Percentiles rank a stretch among this genome's conserved stretches.
These are phyloP conservation scores for Tigriopus californicus DNA, from an alignment of 2,888 invertebrate species.

Conservation along the genomic window DNA sequence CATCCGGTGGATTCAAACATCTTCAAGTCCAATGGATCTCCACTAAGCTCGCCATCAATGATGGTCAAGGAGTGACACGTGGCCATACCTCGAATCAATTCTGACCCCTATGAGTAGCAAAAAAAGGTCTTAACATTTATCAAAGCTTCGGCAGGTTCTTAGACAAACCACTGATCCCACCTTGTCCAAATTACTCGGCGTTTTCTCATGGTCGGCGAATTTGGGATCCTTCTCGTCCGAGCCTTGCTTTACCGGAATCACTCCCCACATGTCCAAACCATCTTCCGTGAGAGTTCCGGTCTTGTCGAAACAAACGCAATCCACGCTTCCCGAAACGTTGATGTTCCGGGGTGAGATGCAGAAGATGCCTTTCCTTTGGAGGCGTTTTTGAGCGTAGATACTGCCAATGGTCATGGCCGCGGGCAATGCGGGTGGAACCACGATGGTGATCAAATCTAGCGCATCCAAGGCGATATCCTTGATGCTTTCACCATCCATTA, in stretches of 20 bases:
- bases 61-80: conserved; percentile 65
- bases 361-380: conserved; percentile 46
- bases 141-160: too few relatives aligned
- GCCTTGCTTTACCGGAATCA: conserved; percentile 37
- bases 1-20: conserved; percentile 36
- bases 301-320: conserved; percentile 76
- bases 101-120: neutral
- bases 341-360: conserved; percentile 60
- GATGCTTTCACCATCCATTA: conserved; percentile 18
- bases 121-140: too few relatives aligned
- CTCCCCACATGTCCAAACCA: conserved; percentile 61
- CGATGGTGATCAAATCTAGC: conserved; percentile 76
- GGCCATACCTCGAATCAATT: conserved; percentile 49
- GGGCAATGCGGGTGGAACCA: conserved; percentile 77
- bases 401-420: conserved; percentile 69
- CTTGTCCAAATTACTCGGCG: conserved; percentile 18
- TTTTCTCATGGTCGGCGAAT: conserved; percentile 22
- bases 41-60: conserved; percentile 55
- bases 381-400: conserved; percentile 50
- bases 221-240: neutral
- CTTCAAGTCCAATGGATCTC: conserved; percentile 71
- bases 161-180: too few relatives aligned
- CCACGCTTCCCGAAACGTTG: conserved; percentile 56
- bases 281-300: conserved; percentile 80
- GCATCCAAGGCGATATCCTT: conserved; percentile 51